Conservation (phyloP, 2,113 vertebrate genomes). For the Esox niger region DNA sequence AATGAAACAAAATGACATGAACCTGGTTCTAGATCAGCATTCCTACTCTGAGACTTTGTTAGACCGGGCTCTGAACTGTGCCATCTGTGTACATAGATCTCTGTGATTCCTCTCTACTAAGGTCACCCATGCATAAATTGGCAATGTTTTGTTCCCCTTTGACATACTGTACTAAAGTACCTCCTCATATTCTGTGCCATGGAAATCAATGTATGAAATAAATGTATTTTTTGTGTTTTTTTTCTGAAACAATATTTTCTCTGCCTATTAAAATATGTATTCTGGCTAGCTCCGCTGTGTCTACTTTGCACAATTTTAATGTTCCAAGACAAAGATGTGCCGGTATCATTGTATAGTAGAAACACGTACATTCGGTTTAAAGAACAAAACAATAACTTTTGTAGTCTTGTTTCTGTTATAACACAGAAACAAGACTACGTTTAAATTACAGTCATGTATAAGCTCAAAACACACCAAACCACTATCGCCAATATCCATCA, state of each 20-base stretch:
- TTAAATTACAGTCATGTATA: not conserved
- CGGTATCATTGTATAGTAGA: too few species aligned
- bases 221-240: conserved; percentile 72
- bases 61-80: conserved; percentile 4
- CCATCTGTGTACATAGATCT: conserved; percentile 28
- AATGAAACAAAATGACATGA: not conserved
- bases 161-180: conserved; percentile 50
- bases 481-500: not conserved
- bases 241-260: conserved; percentile 74
- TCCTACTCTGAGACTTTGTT: not conserved
- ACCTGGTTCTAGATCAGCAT: not conserved
- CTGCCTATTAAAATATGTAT: conserved; percentile 76
- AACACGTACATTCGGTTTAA: too few species aligned
- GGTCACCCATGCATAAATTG: conserved; percentile 22
- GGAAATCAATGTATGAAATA: conserved; percentile 56
- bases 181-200: conserved; percentile 35
- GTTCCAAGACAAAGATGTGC: too few species aligned
- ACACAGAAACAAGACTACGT: too few species aligned
- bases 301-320: too few species aligned
- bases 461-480: not conserved
- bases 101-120: conserved; percentile 10
- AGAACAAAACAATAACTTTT: too few species aligned
- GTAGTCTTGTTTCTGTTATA: too few species aligned
- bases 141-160: conserved; percentile 42
- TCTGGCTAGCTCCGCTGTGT: conserved; percentile 63